A percentile compares a stretch with the other conserved stretches of the same genome.
Conservation (phyloP, 2,797 vertebrate species). For the Pampus argenteus region DNA sequence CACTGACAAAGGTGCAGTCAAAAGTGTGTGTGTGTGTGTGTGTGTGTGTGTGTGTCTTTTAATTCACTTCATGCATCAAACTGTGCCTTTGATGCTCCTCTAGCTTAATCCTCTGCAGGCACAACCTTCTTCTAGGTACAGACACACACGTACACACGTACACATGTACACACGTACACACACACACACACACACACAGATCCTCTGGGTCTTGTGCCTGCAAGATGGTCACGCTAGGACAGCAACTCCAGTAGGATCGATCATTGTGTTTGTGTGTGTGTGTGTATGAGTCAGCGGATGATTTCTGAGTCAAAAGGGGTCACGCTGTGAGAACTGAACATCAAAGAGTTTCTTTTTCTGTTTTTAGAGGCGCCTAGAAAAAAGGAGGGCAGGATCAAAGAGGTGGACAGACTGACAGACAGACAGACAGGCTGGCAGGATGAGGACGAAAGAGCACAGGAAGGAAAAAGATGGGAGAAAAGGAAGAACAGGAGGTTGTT, state of each 20-base stretch:
- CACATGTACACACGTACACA: slow-evolving; percentile 32
- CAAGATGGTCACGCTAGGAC: slow-evolving; percentile 71
- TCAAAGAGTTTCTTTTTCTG: slow-evolving; percentile 78
- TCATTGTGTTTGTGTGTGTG: slow-evolving; percentile 29
- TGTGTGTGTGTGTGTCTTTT: slow-evolving; percentile 40
- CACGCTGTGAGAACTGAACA: slow-evolving; percentile 75
- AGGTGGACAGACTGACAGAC: slow-evolving; percentile 54
- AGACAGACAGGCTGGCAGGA: slow-evolving; percentile 55
- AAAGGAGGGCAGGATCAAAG: slow-evolving; percentile 79
- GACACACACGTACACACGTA: too few species aligned
- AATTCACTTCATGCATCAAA: slow-evolving; percentile 72
- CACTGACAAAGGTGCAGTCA: slow-evolving; percentile 50
- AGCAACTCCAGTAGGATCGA: slow-evolving; percentile 65
- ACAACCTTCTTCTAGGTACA: slow-evolving; percentile 48
- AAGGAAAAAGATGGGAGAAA: slow-evolving; percentile 45
- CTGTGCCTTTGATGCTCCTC: slow-evolving; percentile 73
- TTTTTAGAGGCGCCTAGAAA: slow-evolving; percentile 77
- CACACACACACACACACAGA: slow-evolving; percentile 44
- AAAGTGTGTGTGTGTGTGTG: slow-evolving; percentile 39
- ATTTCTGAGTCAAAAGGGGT: slow-evolving; percentile 78
- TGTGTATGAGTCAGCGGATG: slow-evolving; percentile 61
- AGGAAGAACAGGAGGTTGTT: slow-evolving; percentile 40
- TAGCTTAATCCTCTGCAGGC: slow-evolving; percentile 71
- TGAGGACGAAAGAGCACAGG: slow-evolving; percentile 53
- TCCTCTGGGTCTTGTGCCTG: slow-evolving; percentile 54